Evolutionary conservation across 1,140 invertebrate species (phyloP).

Genomic region (Delia radicum): DNA sequence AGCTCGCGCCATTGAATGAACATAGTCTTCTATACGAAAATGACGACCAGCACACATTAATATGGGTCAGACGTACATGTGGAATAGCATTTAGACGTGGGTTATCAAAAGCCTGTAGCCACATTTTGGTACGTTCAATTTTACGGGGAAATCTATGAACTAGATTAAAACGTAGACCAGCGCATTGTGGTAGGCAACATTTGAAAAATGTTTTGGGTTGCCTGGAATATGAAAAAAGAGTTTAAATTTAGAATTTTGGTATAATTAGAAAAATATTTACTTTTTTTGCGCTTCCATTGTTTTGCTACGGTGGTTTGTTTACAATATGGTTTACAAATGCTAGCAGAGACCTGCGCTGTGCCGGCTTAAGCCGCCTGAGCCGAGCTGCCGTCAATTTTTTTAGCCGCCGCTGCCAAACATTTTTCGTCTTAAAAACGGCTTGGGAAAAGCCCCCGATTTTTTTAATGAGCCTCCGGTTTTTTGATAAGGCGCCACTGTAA

Average conservation of each 20-base stretch:
- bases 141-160: constrained; percentile 29
- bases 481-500: no score
- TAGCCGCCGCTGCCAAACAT: no score
- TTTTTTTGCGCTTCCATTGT: neutral
- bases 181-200: neutral
- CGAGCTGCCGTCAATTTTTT: no score
- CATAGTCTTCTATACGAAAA: constrained; percentile 28
- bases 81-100: neutral
- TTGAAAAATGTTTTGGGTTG: neutral
- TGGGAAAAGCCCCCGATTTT: no score
- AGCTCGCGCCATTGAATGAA: constrained; percentile 16
- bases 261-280: neutral
- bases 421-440: no score
- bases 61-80: neutral
- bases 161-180: constrained; percentile 26
- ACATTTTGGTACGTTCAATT: neutral
- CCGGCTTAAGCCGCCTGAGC: no score
- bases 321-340: neutral
- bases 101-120: constrained; percentile 16
- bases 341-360: no score
- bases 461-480: no score
- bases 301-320: no score
- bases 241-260: neutral
- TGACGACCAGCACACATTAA: constrained; percentile 21
- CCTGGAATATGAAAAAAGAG: neutral